Evolutionary conservation across 2,888 invertebrate genomes (phyloP), one percentile per base, ranked within the genome.

Genomic region (Argyra leucocephala): DNA sequence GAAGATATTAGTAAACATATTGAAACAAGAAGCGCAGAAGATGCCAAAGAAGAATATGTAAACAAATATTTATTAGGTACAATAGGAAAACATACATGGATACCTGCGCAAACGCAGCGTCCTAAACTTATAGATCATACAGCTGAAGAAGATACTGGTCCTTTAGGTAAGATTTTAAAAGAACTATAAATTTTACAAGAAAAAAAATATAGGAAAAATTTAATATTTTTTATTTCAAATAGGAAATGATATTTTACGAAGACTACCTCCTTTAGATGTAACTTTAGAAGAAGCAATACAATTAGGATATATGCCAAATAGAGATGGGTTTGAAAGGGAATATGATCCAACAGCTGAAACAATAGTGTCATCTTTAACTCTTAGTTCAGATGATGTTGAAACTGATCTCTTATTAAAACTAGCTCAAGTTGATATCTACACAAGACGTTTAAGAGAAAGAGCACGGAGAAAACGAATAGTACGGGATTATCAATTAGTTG

Each of bases 301-400:
- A 73, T 82, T 97, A 12, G 93, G 94, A 2, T 97, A 96, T 75
- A 95, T 95, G 91, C 92, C 96, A 3, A 90, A 93, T 75, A 85
- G 96, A 75, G 96, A 96, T 83, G 96, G 96, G 76, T 97, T 95
- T 83, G 96, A 96, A 82, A 85, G 92, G 79, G 96, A 97, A 78
- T 95, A 91, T 80, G 95, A 96, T 76, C 88, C 88, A 74, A 91
- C 92, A 72, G 95, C 96, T 9, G 97, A 97, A 78, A 87, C 90
- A 73, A 81, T 96, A 71, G 90, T 96, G 72, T 93, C 95, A 6
- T 88, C 90, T 61, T 81, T 96, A 66, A 87, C 89, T 64, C 80
- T 95, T 18, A 90, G 88, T 76, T 85, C 88, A 37, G 94, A 95
- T 75, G 96, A 96, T 78, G 89, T 90, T 73, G 93, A 96, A 72